phyloP scores from a whole-genome alignment of 2,888 invertebrate genomes.

The Marasmarcha lunaedactyla region DNA sequence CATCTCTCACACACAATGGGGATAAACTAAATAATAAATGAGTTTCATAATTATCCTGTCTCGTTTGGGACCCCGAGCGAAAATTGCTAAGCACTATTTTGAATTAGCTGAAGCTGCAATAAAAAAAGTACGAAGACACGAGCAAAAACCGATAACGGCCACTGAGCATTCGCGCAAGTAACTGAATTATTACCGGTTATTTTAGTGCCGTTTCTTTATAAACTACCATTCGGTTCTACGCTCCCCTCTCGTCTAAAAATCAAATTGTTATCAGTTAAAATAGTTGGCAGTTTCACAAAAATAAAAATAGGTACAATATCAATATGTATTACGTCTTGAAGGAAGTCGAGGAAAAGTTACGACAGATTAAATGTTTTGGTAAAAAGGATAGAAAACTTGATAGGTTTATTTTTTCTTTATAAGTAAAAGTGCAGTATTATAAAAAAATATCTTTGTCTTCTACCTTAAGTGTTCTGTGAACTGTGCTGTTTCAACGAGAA shows the following conservation, averaged over 20 bases:
- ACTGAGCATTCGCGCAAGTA: constrained; percentile 38
- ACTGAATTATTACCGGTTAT: constrained; percentile 50
- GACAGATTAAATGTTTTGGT: too few species aligned
- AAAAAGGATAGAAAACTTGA: too few species aligned
- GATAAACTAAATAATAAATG: constrained; percentile 21
- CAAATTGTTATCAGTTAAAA: constrained; percentile 52
- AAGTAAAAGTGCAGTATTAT: not conserved
- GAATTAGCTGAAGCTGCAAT: constrained; percentile 50
- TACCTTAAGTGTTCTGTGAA: too few species aligned
- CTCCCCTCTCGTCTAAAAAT: constrained; percentile 68
- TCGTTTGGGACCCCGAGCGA: constrained; percentile 31
- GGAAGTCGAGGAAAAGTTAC: too few species aligned
- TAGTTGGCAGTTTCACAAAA: constrained; percentile 2
- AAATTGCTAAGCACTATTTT: constrained; percentile 36
- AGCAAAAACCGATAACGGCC: constrained; percentile 30
- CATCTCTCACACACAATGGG: constrained; percentile 3
- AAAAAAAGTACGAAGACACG: constrained; percentile 32
- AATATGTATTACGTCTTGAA: not conserved
- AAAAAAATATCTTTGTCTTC: too few species aligned
- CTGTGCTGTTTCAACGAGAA: too few species aligned
- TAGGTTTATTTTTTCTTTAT: too few species aligned
- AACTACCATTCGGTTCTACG: constrained; percentile 51
- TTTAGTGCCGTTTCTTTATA: constrained; percentile 39
- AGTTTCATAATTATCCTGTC: constrained; percentile 37
- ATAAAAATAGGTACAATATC: not conserved